phyloP scores from a whole-genome alignment of 2,113 vertebrate genomes.

The Gracilinanus agilis region DNA sequence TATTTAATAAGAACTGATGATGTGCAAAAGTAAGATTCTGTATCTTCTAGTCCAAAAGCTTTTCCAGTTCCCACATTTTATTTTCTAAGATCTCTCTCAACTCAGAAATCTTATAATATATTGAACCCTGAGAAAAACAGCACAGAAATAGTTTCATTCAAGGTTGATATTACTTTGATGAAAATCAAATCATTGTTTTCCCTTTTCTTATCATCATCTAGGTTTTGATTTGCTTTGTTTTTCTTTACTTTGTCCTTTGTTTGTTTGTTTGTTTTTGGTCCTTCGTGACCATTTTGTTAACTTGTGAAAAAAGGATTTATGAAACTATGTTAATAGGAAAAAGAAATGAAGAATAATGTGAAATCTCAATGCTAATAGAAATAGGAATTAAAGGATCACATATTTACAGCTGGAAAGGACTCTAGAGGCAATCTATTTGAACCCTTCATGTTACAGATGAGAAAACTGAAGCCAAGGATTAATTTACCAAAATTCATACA shows the following conservation, averaged over 20 bases:
- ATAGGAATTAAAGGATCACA: not conserved
- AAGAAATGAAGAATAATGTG: not conserved
- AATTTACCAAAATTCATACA: not conserved
- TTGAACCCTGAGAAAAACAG: not conserved
- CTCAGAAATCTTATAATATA: not conserved
- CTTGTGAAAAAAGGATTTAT: slow-evolving; percentile 1
- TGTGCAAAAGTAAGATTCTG: not conserved
- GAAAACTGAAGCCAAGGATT: not conserved
- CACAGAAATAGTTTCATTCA: not conserved
- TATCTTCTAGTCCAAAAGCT: not conserved
- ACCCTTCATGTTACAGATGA: not conserved
- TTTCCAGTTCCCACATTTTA: not conserved
- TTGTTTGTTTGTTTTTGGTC: not conserved
- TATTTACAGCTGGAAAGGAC: not conserved
- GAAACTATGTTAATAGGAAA: not conserved
- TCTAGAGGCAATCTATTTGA: not conserved
- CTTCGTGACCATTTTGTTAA: not conserved
- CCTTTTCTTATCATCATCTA: not conserved
- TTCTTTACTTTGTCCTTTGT: not conserved
- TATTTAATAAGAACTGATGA: not conserved
- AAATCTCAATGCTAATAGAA: not conserved
- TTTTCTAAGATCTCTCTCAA: not conserved
- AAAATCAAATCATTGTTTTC: not conserved
- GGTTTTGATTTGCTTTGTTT: not conserved
- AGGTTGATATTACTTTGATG: not conserved